These are phyloP conservation scores for Keiferia lycopersicella DNA, from an alignment of 2,888 invertebrate species.

Conservation along the genomic window DNA sequence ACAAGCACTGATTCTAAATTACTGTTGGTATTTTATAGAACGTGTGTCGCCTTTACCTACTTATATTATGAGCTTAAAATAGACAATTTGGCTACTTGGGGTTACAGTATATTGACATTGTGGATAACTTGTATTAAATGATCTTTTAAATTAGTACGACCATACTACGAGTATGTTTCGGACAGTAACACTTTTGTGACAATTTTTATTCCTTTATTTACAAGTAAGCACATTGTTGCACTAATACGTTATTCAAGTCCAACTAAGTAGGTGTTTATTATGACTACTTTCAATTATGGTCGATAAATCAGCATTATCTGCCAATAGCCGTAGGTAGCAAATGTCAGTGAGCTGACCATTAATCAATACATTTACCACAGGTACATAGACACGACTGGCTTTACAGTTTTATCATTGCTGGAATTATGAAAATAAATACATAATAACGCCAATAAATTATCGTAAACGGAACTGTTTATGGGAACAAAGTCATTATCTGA, in stretches of 20 bases:
- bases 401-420: conserved; percentile 9
- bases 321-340: conserved; percentile 12
- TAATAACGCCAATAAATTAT: conserved; percentile 22
- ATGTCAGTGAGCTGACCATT: conserved; percentile 11
- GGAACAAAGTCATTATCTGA: conserved; percentile 53
- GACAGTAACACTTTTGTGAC: too few relatives aligned
- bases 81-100: too few relatives aligned
- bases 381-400: conserved; percentile 6
- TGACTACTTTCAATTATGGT: conserved; percentile 13
- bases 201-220: too few relatives aligned
- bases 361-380: background rate
- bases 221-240: background rate
- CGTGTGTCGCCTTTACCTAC: background rate
- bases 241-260: background rate
- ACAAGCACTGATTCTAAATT: conserved; percentile 27
- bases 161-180: too few relatives aligned
- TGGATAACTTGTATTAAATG: too few relatives aligned
- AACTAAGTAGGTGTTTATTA: background rate
- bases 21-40: background rate
- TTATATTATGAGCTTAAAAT: background rate
- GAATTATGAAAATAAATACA: conserved; percentile 20
- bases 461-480: conserved; percentile 31
- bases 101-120: too few relatives aligned
- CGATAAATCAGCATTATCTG: conserved; percentile 8
- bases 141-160: too few relatives aligned